Evolutionary conservation across 2,797 vertebrate species (phyloP), one percentile per base, ranked within the genome.

Genomic region (Sebastes reedi): DNA sequence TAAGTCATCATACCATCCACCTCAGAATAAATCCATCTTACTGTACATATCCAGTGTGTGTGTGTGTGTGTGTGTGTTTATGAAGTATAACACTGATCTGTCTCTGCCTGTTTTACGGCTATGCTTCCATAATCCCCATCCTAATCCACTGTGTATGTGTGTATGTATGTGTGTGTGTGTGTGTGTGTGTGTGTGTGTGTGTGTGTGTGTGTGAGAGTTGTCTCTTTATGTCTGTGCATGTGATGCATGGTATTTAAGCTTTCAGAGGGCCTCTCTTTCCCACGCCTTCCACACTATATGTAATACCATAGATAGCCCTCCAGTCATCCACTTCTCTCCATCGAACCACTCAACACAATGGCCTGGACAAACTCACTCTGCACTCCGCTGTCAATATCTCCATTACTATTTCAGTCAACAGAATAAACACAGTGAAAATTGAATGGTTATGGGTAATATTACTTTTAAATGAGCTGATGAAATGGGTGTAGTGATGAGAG

Each of bases 81-180:
- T 89, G 81, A 87, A 82, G 85, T 86, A 88, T 87, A 87, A 91
- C 89, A 90, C 88, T 85, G 92, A 94, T 92, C 90, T 89, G 90
- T 90, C 86, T 87, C 81, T 89, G 88, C 87, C 89, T 89, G 88
- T 93, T 91, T 89, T 91, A 90, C 89, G 87, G 87, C 86, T 88
- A 85, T 84, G 87, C 84, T 87, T 84, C 80, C 32, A 82, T 94
- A 94, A 95, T 94, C 93, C 91, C 70, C 77, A 79, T 88, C 90
- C 84, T 95, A 94, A 95, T 93, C 93, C 93, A 89, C 73, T 24
- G 13, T 22, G 54, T 80, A 64, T 83, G 77, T 81, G 22, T 83
- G 75, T 34, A 3, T 34, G 32, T 11, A 0, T 36, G 34, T 68
- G 11, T 69, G 42, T 39, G 62, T 29, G n/a, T 46, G 18, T 67